phyloP scores from a whole-genome alignment of 2,797 vertebrate species.

The Oophaga sylvatica region DNA sequence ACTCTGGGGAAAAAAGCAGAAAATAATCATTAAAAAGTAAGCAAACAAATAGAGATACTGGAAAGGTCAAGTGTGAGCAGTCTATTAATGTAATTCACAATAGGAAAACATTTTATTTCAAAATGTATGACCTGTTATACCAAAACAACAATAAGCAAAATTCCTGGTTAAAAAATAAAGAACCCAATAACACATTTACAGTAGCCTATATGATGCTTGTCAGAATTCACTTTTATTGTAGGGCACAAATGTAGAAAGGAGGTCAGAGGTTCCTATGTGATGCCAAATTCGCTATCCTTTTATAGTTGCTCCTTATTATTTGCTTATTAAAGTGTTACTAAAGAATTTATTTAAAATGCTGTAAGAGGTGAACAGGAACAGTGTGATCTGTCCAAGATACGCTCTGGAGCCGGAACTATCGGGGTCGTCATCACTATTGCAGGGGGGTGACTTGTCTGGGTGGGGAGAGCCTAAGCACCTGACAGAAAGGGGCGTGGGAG shows the following conservation, averaged over 20 bases:
- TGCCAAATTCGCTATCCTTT: not conserved
- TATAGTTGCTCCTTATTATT: not conserved
- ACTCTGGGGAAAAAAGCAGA: not conserved
- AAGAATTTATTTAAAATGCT: too few species aligned
- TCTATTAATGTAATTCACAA: not conserved
- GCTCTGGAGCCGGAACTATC: too few species aligned
- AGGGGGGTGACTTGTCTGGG: too few species aligned
- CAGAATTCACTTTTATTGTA: not conserved
- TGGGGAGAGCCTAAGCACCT: too few species aligned
- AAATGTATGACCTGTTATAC: not conserved
- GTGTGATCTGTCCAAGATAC: too few species aligned
- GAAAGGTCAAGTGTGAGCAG: constrained; percentile 8
- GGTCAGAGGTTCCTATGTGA: not conserved
- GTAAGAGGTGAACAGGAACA: too few species aligned
- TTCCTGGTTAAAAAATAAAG: not conserved
- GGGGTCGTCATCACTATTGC: too few species aligned
- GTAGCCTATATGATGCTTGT: not conserved
- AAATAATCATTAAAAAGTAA: constrained; percentile 14
- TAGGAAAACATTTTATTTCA: not conserved
- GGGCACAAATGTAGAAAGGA: not conserved
- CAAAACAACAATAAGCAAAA: not conserved
- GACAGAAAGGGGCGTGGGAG: too few species aligned
- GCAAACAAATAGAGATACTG: constrained; percentile 3
- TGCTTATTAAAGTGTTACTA: too few species aligned
- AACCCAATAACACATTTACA: not conserved